phyloP scores from a whole-genome alignment of 2,888 invertebrate species.

The Cryptops parisi region DNA sequence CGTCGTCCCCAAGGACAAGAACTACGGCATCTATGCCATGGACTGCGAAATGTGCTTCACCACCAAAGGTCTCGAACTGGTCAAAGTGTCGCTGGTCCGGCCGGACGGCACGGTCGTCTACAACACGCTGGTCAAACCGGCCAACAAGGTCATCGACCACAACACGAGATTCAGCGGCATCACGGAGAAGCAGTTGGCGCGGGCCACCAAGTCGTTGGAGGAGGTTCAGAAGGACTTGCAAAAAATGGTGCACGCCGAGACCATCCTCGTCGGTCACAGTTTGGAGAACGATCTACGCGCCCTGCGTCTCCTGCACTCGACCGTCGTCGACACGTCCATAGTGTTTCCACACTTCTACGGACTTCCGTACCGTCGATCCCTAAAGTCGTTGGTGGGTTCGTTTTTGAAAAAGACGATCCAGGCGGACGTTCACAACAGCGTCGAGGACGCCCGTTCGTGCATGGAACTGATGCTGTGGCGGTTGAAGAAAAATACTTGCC shows the following conservation, averaged over 20 bases:
- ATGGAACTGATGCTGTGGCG: constrained; percentile 33
- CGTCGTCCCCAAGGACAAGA: constrained; percentile 26
- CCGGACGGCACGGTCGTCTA: constrained; percentile 20
- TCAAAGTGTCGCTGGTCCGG: constrained; percentile 21
- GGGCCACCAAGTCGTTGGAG: constrained; percentile 25
- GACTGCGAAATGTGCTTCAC: constrained; percentile 26
- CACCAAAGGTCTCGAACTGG: constrained; percentile 23
- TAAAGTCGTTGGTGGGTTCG: constrained; percentile 30
- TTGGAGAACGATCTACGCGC: constrained; percentile 35
- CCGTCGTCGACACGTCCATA: constrained; percentile 33
- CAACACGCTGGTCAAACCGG: constrained; percentile 22
- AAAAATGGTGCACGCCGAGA: constrained; percentile 48
- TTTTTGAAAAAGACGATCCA: constrained; percentile 34
- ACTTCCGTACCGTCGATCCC: constrained; percentile 32
- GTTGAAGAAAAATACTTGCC: constrained; percentile 24
- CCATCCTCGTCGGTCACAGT: constrained; percentile 37
- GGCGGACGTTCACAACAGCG: constrained; percentile 34
- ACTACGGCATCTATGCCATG: constrained; percentile 20
- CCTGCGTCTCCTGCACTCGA: constrained; percentile 28
- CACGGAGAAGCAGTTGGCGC: constrained; percentile 27
- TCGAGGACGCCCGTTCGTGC: constrained; percentile 34
- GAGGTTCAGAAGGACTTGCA: constrained; percentile 23
- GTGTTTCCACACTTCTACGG: constrained; percentile 35
- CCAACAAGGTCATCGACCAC: constrained; percentile 22
- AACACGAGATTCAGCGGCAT: constrained; percentile 34